phyloP scores from a whole-genome alignment of 2,797 vertebrate genomes.

The Alcedo atthis region DNA sequence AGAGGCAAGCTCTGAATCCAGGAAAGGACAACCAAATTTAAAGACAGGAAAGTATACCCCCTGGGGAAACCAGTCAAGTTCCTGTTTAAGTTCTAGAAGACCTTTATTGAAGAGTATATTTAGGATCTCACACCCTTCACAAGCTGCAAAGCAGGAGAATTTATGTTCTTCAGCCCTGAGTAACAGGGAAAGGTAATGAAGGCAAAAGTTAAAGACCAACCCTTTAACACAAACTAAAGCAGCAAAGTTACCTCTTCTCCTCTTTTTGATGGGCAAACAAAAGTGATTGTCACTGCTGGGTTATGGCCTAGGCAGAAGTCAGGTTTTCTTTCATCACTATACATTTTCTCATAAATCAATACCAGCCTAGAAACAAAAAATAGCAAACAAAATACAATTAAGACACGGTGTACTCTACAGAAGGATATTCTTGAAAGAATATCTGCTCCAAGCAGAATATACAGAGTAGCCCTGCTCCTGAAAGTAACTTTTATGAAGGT shows the following conservation, averaged over 20 bases:
- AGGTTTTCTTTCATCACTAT: slow-evolving; percentile 30
- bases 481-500: neutral
- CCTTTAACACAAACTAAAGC: neutral
- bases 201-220: neutral
- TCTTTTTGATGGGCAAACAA: slow-evolving; percentile 90
- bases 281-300: slow-evolving; percentile 90
- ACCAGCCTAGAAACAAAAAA: slow-evolving; percentile 79
- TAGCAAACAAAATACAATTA: neutral
- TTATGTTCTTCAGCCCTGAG: neutral
- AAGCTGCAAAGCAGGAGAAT: neutral
- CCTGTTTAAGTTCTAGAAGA: neutral
- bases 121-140: neutral
- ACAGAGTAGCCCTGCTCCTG: neutral
- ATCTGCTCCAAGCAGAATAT: neutral
- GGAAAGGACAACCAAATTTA: neutral
- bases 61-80: neutral
- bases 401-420: neutral
- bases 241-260: slow-evolving; percentile 76
- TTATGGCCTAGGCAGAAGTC: slow-evolving; percentile 84
- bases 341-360: slow-evolving; percentile 81
- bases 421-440: too few species aligned
- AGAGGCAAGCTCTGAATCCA: neutral
- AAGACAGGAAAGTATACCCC: neutral
- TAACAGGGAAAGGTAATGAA: neutral
- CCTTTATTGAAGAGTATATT: neutral